Conservation (phyloP, 2,888 invertebrate genomes). For the Chesias legatella region DNA sequence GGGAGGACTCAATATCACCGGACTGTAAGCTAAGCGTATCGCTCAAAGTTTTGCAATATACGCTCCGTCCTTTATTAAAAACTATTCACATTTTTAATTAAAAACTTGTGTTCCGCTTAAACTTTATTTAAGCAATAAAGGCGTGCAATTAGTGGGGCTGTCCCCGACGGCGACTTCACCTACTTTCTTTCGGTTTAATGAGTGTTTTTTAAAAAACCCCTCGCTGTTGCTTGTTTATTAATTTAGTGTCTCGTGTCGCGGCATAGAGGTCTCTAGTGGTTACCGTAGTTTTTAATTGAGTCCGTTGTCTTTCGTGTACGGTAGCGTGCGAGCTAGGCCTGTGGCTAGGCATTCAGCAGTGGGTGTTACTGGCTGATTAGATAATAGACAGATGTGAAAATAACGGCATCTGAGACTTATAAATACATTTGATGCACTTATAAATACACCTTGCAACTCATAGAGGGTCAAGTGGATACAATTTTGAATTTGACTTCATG, state of each 20-base stretch:
- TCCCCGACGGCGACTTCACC: constrained; percentile 80
- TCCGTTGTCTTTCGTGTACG: constrained; percentile 16
- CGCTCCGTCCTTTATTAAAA: constrained; percentile 79
- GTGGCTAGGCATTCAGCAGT: too few species aligned
- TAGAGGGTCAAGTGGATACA: too few species aligned
- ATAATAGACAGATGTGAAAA: too few species aligned
- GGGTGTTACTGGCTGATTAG: too few species aligned
- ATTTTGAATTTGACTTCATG: too few species aligned
- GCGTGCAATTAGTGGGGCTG: constrained; percentile 79
- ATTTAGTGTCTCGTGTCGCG: constrained; percentile 78
- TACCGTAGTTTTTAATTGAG: constrained; percentile 57
- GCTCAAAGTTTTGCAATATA: constrained; percentile 80
- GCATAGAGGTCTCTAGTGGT: constrained; percentile 42
- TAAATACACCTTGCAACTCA: too few species aligned
- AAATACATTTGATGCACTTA: too few species aligned
- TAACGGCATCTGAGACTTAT: too few species aligned
- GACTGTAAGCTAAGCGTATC: constrained; percentile 75
- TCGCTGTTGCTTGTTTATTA: constrained; percentile 77
- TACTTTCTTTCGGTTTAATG: constrained; percentile 79
- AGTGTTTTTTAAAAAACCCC: constrained; percentile 80
- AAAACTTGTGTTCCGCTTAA: constrained; percentile 80
- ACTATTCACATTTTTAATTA: constrained; percentile 81
- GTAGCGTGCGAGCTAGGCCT: too few species aligned
- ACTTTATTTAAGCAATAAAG: constrained; percentile 81
- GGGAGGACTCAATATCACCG: constrained; percentile 51